Conservation (phyloP, 2,888 invertebrate species). For the Matsumyia berberina region DNA sequence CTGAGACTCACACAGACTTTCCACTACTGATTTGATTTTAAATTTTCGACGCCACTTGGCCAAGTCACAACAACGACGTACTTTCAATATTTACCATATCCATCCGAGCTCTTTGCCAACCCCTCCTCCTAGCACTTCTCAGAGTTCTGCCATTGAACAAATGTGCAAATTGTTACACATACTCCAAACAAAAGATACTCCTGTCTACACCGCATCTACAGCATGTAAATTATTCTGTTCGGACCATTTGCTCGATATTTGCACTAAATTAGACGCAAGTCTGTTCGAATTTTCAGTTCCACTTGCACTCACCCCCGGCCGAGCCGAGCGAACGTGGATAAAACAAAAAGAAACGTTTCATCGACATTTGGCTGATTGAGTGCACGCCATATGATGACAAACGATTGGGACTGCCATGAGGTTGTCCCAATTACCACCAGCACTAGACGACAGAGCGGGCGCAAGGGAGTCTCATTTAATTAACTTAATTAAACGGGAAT, state of each 20-base stretch:
- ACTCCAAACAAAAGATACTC: slow-evolving; percentile 50
- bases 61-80: slow-evolving; percentile 22
- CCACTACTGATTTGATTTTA: background rate
- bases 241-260: slow-evolving; percentile 80
- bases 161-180: slow-evolving; percentile 68
- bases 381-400: slow-evolving; percentile 73
- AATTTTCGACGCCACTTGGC: background rate
- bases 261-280: slow-evolving; percentile 81
- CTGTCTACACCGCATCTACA: slow-evolving; percentile 23
- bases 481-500: slow-evolving; percentile 84
- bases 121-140: slow-evolving; percentile 6
- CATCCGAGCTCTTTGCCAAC: background rate
- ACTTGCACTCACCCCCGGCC: slow-evolving; percentile 29
- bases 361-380: slow-evolving; percentile 77
- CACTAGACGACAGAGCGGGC: background rate
- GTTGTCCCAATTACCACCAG: slow-evolving; percentile 41
- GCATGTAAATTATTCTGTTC: slow-evolving; percentile 64
- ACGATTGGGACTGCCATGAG: slow-evolving; percentile 54
- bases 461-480: slow-evolving; percentile 79
- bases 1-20: too few relatives aligned
- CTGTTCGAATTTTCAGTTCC: slow-evolving; percentile 82
- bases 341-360: slow-evolving; percentile 56
- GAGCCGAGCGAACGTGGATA: slow-evolving; percentile 26
- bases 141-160: slow-evolving; percentile 69
- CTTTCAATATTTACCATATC: slow-evolving; percentile 43